phyloP scores from a whole-genome alignment of 2,888 invertebrate genomes.

The Resseliella maxima region DNA sequence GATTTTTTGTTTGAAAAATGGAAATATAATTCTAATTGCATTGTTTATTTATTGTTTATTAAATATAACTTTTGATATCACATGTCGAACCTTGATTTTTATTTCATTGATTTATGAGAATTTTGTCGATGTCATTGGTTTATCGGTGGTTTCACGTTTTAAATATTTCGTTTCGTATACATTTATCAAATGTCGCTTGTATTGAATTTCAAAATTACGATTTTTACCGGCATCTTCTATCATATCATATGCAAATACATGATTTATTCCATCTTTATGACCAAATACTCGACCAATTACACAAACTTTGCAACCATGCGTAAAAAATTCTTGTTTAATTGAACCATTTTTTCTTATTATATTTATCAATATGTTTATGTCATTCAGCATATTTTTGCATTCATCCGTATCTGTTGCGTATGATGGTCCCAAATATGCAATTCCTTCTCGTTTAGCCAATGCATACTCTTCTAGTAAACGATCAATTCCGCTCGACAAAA shows the following conservation, averaged over 20 bases:
- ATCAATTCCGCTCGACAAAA: neutral
- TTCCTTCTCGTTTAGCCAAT: neutral
- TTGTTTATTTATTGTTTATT: no score
- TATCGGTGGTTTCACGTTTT: neutral
- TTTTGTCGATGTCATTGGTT: neutral
- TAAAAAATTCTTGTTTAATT: neutral
- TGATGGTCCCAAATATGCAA: neutral
- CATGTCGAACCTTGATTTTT: no score
- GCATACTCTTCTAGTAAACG: neutral
- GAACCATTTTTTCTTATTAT: neutral
- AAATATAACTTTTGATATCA: no score
- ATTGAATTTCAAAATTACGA: slow-evolving; percentile 26
- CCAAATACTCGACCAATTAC: neutral
- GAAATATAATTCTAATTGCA: no score
- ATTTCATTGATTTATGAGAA: no score
- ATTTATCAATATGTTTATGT: neutral
- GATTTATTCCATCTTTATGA: neutral
- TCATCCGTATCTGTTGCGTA: neutral
- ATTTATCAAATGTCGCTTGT: neutral
- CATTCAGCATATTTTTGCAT: neutral
- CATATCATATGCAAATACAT: slow-evolving; percentile 20
- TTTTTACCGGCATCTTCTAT: neutral
- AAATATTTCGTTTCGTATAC: slow-evolving; percentile 17
- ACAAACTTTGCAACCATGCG: neutral
- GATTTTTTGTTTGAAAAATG: no score